Base-by-base conservation (phyloP, 2,113 vertebrate species). In the Porphyrio hochstetteri region DNA sequence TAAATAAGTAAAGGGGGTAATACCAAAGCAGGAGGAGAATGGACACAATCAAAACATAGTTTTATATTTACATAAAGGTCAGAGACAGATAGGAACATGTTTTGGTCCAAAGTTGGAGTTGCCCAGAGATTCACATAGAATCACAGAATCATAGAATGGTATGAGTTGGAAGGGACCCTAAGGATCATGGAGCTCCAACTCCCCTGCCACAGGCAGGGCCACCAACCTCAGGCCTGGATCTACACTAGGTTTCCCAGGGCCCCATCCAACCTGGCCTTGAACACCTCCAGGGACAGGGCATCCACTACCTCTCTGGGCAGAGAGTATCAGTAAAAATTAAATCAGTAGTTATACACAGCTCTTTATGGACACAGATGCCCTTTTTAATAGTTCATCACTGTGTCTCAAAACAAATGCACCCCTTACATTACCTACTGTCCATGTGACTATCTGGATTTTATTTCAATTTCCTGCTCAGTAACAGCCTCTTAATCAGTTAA, bases 1-100 rank as follows among this genome's bases (percentile, higher is more conserved):
- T 21, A 93, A 77, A n/a, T 38, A 88, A 77, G 27, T 57, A 64
- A 72, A 64, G 16, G 16, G 68, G 36, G 4, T 46, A 88, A 67
- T 69, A 40, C 2, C 33, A 69, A 56, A 33, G 7, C 3, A 8
- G 11, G 7, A 23, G 3, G 10, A 5, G 15, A 1, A 3, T 2
- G 1, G 17, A 23, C 7, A 70, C 17, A 70, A 70, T 23, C 28
- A 70, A 80, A 53, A 16, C 17, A 61, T 13, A 28, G 13, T 63
- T 63, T 35, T 46, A n/a, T 59, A 42, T 72, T 67, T 77, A 56
- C 88, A 83, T 55, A 63, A 72, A 70, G 48, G 74, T 2, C 52
- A 11, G 17, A 72, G 8, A 55, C 9, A 15, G 27, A 31, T 7
- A 56, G 5, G 31, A 36, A 18, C 4, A 25, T 8, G 2, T 6